These are phyloP conservation scores for Mus pahari DNA, from an alignment of 2,113 vertebrate species.

Conservation along the genomic window DNA sequence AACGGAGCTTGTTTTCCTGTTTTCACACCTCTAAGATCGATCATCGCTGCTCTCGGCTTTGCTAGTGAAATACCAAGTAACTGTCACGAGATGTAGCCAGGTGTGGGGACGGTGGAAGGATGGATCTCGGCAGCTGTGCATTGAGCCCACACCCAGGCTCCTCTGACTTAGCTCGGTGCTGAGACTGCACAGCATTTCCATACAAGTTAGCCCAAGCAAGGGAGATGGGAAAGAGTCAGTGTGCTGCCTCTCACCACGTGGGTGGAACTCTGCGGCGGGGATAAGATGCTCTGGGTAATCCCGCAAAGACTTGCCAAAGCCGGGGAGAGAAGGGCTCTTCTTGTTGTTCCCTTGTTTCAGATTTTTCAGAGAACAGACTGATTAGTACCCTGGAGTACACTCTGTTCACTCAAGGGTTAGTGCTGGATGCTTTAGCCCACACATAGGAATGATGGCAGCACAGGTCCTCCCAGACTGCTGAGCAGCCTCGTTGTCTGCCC, in stretches of 20 bases:
- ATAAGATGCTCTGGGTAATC: neutral
- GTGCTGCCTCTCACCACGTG: neutral
- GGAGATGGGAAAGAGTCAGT: neutral
- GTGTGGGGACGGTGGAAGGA: rapidly evolving
- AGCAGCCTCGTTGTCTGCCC: neutral
- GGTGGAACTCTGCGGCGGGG: neutral
- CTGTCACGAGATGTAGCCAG: neutral
- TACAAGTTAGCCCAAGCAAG: neutral
- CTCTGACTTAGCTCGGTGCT: neutral
- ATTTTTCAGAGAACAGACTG: neutral
- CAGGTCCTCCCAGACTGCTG: neutral
- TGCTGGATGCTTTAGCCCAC: neutral
- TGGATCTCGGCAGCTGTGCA: too few relatives aligned
- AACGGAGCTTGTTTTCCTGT: neutral
- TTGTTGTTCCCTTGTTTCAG: neutral
- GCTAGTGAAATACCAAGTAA: neutral
- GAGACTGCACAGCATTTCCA: neutral
- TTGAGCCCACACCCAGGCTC: rapidly evolving
- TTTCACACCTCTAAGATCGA: neutral
- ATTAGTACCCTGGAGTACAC: too few relatives aligned
- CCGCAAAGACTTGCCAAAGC: neutral
- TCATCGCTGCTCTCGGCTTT: neutral
- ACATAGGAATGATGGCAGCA: neutral
- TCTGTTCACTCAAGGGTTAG: rapidly evolving
- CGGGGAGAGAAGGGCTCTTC: too few relatives aligned